These are phyloP conservation scores for Aix galericulata DNA, from an alignment of 2,113 vertebrate genomes.

Conservation along the genomic window DNA sequence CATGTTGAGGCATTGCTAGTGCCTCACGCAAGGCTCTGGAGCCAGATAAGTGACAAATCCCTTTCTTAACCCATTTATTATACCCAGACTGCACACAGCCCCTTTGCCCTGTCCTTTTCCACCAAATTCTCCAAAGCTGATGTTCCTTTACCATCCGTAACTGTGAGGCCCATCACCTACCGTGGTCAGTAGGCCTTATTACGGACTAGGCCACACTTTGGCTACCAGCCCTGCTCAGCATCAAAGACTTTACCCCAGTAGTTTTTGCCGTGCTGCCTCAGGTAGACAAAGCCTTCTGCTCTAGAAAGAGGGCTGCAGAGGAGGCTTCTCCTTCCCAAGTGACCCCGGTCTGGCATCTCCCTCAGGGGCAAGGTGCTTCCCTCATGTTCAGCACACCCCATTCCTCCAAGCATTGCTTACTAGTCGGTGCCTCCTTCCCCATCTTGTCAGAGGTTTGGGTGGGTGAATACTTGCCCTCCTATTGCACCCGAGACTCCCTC, in stretches of 20 bases:
- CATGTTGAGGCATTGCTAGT: background rate
- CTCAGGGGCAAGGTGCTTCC: background rate
- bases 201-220: background rate
- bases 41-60: background rate
- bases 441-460: background rate
- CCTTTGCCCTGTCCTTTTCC: background rate
- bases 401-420: background rate
- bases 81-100: rapidly evolving
- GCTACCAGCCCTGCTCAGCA: background rate
- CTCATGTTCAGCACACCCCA: background rate
- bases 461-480: rapidly evolving
- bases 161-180: background rate
- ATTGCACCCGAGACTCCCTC: background rate
- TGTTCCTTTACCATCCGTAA: background rate
- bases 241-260: background rate
- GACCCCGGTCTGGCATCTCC: background rate
- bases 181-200: background rate
- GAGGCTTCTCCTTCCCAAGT: background rate
- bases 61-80: background rate
- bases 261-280: background rate
- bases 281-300: background rate
- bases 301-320: background rate
- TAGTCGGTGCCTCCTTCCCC: background rate
- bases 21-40: background rate
- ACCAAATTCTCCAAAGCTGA: background rate